Evolutionary conservation across 1,140 invertebrate species (phyloP).

Genomic region (Helicoverpa zea): DNA sequence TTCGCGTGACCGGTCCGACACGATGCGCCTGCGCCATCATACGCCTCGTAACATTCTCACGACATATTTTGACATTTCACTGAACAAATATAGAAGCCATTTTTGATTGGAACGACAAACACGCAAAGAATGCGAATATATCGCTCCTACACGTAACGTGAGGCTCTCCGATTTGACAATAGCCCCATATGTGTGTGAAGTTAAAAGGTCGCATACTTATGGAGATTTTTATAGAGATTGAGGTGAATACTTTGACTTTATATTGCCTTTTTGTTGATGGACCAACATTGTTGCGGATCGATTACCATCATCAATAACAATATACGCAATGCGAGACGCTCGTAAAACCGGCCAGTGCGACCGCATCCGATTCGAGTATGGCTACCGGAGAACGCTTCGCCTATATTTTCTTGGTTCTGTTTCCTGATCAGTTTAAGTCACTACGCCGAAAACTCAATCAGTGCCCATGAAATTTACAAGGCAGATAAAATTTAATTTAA

Average conservation of each 20-base stretch:
- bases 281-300: constrained; percentile 53
- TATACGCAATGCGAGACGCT: constrained; percentile 48
- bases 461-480: constrained; percentile 83
- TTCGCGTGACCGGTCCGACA: constrained; percentile 78
- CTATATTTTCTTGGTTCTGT: constrained; percentile 52
- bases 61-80: constrained; percentile 84
- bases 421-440: constrained; percentile 53
- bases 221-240: constrained; percentile 56
- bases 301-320: constrained; percentile 50
- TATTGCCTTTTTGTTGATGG: constrained; percentile 51
- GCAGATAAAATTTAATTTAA: constrained; percentile 83
- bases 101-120: constrained; percentile 71
- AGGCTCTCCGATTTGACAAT: constrained; percentile 53
- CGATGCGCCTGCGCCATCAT: constrained; percentile 69
- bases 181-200: constrained; percentile 51
- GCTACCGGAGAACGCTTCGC: constrained; percentile 68
- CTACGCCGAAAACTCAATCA: constrained; percentile 76
- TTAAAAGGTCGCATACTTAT: constrained; percentile 55
- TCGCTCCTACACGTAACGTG: constrained; percentile 55
- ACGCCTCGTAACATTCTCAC: constrained; percentile 77
- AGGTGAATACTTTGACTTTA: constrained; percentile 50
- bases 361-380: constrained; percentile 68
- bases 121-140: constrained; percentile 68
- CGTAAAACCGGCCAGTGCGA: constrained; percentile 64
- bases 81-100: constrained; percentile 83